These are phyloP conservation scores for Thera britannica DNA, from an alignment of 2,888 invertebrate genomes.

Conservation along the genomic window DNA sequence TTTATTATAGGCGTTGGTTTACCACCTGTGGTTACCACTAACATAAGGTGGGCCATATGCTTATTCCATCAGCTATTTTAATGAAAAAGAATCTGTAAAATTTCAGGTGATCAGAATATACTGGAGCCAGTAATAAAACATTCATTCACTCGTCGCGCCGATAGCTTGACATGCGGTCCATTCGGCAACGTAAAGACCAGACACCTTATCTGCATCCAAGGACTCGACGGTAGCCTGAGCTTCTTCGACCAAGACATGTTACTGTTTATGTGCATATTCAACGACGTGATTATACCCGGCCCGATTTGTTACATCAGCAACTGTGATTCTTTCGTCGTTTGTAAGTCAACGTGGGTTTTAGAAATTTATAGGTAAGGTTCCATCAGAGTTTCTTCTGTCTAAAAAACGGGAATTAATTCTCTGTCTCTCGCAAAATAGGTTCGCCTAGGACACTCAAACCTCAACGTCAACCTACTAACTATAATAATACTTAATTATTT, in stretches of 20 bases:
- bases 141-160: constrained; percentile 90
- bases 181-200: constrained; percentile 93
- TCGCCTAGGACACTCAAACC: no score
- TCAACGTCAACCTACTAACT: no score
- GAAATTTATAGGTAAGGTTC: constrained; percentile 91
- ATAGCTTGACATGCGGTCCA: constrained; percentile 91
- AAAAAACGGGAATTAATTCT: no score
- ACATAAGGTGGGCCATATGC: no score
- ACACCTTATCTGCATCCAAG: constrained; percentile 96
- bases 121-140: constrained; percentile 92
- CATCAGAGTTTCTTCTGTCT: no score
- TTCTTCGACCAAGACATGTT: constrained; percentile 97
- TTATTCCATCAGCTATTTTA: no score
- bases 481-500: no score
- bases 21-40: no score
- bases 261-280: constrained; percentile 92
- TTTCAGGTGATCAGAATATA: constrained; percentile 88
- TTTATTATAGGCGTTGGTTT: no score
- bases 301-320: constrained; percentile 92
- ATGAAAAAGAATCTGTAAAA: neutral
- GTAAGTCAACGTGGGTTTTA: constrained; percentile 92
- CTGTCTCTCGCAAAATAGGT: no score
- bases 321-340: constrained; percentile 94
- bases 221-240: constrained; percentile 93
- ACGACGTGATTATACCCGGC: constrained; percentile 92